These are phyloP conservation scores for Drosophila miranda DNA, from an alignment of 1,140 invertebrate species.

Conservation along the genomic window DNA sequence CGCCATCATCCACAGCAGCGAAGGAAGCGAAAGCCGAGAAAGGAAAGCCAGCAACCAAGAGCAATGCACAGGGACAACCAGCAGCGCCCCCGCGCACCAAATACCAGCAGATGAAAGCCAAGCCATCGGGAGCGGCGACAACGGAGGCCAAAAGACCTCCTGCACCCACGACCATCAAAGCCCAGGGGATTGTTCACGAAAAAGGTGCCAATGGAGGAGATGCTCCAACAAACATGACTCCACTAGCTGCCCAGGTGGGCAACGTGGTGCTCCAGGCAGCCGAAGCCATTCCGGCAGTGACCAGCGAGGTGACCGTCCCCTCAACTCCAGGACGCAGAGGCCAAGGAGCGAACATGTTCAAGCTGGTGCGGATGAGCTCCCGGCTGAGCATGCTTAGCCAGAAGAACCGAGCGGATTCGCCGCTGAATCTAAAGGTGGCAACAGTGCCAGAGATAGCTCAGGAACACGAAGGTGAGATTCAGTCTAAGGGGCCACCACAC, in stretches of 20 bases:
- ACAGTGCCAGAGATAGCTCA: conserved; percentile 39
- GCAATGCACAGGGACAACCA: conserved; percentile 27
- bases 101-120: conserved; percentile 26
- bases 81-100: conserved; percentile 13
- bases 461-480: conserved; percentile 50
- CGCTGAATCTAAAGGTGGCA: conserved; percentile 59
- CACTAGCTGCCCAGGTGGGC: conserved; percentile 65
- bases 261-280: conserved; percentile 61
- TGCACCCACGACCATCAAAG: conserved; percentile 10
- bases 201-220: conserved; percentile 17
- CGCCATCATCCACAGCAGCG: background rate
- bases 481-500: too few species aligned
- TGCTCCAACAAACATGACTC: conserved; percentile 26
- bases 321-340: conserved; percentile 22
- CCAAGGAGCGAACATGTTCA: conserved; percentile 54
- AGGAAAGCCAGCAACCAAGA: conserved; percentile 35
- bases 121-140: conserved; percentile 6
- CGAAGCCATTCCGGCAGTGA: conserved; percentile 60
- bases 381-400: conserved; percentile 63
- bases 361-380: conserved; percentile 64
- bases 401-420: conserved; percentile 59
- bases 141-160: conserved; percentile 24
- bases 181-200: conserved; percentile 21
- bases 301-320: conserved; percentile 48
- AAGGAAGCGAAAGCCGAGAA: conserved; percentile 20